phyloP scores from a whole-genome alignment of 2,113 vertebrate genomes.

The Prunella himalayana region DNA sequence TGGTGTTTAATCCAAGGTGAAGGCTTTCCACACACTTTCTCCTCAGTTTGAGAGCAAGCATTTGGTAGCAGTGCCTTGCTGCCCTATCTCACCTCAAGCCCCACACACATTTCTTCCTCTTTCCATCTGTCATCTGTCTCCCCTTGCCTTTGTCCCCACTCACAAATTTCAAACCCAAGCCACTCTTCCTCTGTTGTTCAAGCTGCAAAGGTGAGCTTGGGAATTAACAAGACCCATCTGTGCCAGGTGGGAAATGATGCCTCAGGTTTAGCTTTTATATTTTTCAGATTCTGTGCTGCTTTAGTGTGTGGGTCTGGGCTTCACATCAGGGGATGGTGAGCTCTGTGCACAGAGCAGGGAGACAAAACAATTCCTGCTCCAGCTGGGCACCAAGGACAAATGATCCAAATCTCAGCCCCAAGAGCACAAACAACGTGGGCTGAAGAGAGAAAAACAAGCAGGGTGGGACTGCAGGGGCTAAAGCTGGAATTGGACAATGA shows the following conservation, averaged over 20 bases:
- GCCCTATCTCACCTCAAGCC: background rate
- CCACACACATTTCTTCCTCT: fast-evolving
- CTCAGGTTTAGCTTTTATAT: background rate
- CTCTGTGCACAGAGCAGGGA: background rate
- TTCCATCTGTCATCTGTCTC: background rate
- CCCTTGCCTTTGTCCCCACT: background rate
- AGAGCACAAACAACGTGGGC: background rate
- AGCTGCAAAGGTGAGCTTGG: background rate
- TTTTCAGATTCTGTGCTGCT: background rate
- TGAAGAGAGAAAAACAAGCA: background rate
- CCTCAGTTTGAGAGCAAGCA: background rate
- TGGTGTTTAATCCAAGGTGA: background rate
- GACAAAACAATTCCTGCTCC: background rate
- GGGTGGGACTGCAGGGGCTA: background rate
- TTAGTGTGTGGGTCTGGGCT: background rate
- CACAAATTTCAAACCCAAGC: background rate
- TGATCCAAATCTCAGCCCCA: background rate
- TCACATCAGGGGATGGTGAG: background rate
- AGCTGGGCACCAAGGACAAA: background rate
- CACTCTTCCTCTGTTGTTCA: background rate
- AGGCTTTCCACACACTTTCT: background rate
- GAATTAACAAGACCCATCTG: no score
- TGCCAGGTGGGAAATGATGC: background rate
- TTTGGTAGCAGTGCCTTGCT: background rate
- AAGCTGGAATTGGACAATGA: background rate